Evolutionary conservation across 2,797 vertebrate species (phyloP), one percentile per base, ranked within the genome.

Genomic region (Psittacula derbiana): DNA sequence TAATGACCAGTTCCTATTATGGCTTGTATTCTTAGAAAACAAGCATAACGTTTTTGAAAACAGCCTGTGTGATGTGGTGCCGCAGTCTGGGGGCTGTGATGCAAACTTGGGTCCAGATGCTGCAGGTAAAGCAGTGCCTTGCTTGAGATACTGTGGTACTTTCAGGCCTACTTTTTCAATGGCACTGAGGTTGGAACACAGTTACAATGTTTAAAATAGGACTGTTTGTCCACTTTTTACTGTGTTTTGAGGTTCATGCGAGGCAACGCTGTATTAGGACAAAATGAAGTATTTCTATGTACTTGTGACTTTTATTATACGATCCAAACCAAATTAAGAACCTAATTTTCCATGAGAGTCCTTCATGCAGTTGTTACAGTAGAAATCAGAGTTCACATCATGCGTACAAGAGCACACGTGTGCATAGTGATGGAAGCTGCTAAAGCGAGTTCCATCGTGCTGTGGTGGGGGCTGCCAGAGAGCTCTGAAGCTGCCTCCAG

Each of bases 361-460:
- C 23, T 43, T 49, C 28, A 6, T 16, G 28, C 24, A 31, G 0
- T 61, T 24, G 1, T 31, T 38, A 27, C 53, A 55, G 36, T 19
- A 15, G 10, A 27, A 47, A 27, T 44, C 41, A 31, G 38, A 0
- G 2, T 40, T 83, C 6, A 3, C 20, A 23, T 27, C 16, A 2
- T 15, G 21, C 0, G 3, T 27, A 12, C 33, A 23, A 25, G 61
- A 67, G 47, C n/a, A 19, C 65, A 18, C 1, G 1, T 2, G 0
- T 8, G 25, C 21, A 2, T 9, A 4, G 72, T 4, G 44, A 16
- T 18, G 11, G 13, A 20, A 62, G 3, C 1, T 8, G 30, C 12
- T 36, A 28, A 36, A 62, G 11, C 4, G 43, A 27, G 23, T 20
- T n/a, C n/a, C 16, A 4, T 5, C 0, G 1, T 24, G 47, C 53